Conservation (phyloP, 2,888 invertebrate genomes). For the Dastarcus helophoroides region DNA sequence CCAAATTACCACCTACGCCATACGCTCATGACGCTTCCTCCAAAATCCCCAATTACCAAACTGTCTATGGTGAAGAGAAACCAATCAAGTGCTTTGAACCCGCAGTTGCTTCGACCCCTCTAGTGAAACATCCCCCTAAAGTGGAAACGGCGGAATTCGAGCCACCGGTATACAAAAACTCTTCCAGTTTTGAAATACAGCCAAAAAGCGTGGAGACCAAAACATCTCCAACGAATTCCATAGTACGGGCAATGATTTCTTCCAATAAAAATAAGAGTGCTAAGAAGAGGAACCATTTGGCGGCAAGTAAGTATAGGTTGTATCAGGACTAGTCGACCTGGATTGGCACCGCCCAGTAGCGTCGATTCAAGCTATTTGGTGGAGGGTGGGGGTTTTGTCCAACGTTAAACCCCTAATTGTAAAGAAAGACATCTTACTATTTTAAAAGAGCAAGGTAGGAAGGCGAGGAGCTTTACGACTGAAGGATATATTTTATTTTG, state of each 20-base stretch:
- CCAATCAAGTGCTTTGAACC: slow-evolving; percentile 25
- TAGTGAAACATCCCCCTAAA: slow-evolving; percentile 17
- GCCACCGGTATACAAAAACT: slow-evolving; percentile 8
- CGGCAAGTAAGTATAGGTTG: slow-evolving; percentile 67
- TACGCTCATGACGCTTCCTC: slow-evolving; percentile 1
- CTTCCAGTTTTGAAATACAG: slow-evolving; percentile 21
- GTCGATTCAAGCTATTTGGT: no score
- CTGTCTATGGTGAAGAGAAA: slow-evolving; percentile 9
- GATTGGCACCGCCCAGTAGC: no score
- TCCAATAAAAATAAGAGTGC: slow-evolving; percentile 48
- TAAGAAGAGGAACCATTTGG: slow-evolving; percentile 58
- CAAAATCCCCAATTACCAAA: slow-evolving; percentile 4
- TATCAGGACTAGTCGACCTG: no score
- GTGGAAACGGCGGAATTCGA: slow-evolving; percentile 16
- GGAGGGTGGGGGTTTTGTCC: no score
- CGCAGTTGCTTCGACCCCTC: slow-evolving; percentile 26
- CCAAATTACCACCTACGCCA: not conserved
- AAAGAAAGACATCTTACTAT: no score
- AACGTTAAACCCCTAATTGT: no score
- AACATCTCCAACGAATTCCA: slow-evolving; percentile 40
- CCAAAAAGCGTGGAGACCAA: slow-evolving; percentile 30
- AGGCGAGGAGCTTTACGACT: no score
- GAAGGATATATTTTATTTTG: no score
- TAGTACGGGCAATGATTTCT: slow-evolving; percentile 46
- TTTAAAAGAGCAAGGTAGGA: no score